Base-by-base conservation (phyloP, 2,797 vertebrate genomes). In the Ctenosaura bakeri region DNA sequence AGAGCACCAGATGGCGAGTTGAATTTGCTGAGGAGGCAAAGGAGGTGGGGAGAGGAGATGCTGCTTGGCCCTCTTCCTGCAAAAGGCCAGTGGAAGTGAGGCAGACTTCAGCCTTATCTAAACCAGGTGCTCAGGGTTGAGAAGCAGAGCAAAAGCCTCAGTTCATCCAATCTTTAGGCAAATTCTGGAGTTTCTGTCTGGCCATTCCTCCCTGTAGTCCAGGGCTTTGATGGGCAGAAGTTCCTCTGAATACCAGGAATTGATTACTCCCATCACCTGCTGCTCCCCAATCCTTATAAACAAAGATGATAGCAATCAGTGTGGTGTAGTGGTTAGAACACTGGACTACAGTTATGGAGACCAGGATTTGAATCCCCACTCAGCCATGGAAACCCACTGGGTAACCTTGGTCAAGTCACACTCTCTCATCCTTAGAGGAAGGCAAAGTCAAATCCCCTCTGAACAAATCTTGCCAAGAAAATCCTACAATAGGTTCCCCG, bases 1-100 rank as follows among this genome's bases (percentile, higher is more conserved):
- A 78, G 85, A 1, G 76, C 38, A 90, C 93, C 94, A 95, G 93
- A 94, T 94, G 94, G 95, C 0, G 4, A 90, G 83, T 88, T 0
- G 0, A 14, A 18, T 78, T 83, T 42, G 85, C 54, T 0, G 0
- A 0, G 84, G 82, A 32, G 22, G 83, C 32, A 83, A 77, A 10
- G 32, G 26, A 85, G 69, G 8, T 20, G n/a, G 71, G 16, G 86
- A n/a, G 32, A 0, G 4, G 90, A 93, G 73, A 83, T 42, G 71
- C 66, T 69, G 92, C 71, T 88, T 89, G 86, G 88, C 20, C 35
- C 71, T 22, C 79, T 85, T 88, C 54, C 0, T 0, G 73, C n/a
- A 87, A 59, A 64, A 66, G 6, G 86, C 92, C 42, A 46, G 42
- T 46, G 42, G 42, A 46, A 46, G 42, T 46, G 24, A 73, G 35